Evolutionary conservation across 2,797 vertebrate genomes (phyloP).

Genomic region (Chelon auratus): DNA sequence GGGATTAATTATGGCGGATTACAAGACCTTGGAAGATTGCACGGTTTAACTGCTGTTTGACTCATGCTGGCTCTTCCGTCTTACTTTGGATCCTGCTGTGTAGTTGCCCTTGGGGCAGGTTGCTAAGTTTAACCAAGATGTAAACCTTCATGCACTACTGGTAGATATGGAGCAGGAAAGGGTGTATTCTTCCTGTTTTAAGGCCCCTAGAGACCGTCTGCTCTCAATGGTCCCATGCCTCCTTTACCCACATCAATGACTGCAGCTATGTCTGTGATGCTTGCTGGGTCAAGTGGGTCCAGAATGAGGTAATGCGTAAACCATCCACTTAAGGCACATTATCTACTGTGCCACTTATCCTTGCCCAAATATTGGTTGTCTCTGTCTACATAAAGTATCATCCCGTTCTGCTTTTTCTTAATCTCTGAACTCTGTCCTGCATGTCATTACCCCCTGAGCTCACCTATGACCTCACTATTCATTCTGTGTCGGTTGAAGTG

Average conservation of each 20-base stretch:
- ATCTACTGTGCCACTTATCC: conserved; percentile 41
- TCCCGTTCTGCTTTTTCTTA: conserved; percentile 9
- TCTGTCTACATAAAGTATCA: conserved; percentile 24
- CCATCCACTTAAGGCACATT: conserved; percentile 48
- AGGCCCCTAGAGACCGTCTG: conserved; percentile 59
- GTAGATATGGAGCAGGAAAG: conserved; percentile 79
- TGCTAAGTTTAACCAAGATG: conserved; percentile 68
- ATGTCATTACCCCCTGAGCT: conserved; percentile 1
- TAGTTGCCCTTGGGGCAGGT: conserved; percentile 39
- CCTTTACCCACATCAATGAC: conserved; percentile 64
- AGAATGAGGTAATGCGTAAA: conserved; percentile 79
- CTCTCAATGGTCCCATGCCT: conserved; percentile 51
- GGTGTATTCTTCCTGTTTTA: conserved; percentile 81
- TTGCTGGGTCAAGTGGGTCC: conserved; percentile 76
- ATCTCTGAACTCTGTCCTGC: conserved; percentile 18
- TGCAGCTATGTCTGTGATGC: conserved; percentile 48
- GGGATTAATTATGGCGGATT: conserved; percentile 46
- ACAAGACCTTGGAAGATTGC: conserved; percentile 29
- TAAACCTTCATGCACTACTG: conserved; percentile 72
- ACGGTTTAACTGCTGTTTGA: conserved; percentile 29
- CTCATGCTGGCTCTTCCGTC: conserved; percentile 26
- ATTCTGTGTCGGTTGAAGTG: conserved; percentile 29
- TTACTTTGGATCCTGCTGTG: conserved; percentile 31
- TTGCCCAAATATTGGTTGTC: conserved; percentile 24
- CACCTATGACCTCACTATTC: conserved; percentile 37